phyloP scores from a whole-genome alignment of 64 coral and sea anemone species.

The Pocillopora damicornis region DNA sequence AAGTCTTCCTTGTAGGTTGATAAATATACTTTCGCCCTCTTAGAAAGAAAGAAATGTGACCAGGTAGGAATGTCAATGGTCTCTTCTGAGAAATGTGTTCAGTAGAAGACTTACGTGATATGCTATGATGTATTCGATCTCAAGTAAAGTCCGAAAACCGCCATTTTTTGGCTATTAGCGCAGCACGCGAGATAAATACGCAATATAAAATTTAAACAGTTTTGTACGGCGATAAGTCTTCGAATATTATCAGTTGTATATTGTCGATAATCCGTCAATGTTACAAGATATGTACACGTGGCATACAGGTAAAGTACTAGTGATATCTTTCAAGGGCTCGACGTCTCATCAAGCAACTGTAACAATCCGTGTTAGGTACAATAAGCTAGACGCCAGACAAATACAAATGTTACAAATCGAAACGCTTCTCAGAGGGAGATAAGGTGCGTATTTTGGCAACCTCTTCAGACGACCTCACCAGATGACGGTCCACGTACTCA shows the following conservation, averaged over 20 bases:
- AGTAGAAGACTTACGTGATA: neutral
- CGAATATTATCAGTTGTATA: too few species aligned
- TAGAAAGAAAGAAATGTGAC: neutral
- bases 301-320: too few species aligned
- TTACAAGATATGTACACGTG: too few species aligned
- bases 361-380: too few species aligned
- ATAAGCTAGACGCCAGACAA: too few species aligned
- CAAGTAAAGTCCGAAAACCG: neutral
- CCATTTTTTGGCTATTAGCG: neutral
- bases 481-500: constrained; percentile 79
- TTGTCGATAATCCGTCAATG: too few species aligned
- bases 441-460: constrained; percentile 79
- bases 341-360: too few species aligned
- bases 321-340: too few species aligned
- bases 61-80: neutral
- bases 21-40: neutral
- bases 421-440: constrained; percentile 75
- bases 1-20: neutral
- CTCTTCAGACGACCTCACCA: constrained; percentile 66
- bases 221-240: too few species aligned
- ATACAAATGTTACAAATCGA: constrained; percentile 12
- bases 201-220: too few species aligned
- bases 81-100: neutral
- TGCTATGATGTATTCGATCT: neutral
- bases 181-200: neutral